Base-by-base conservation (phyloP, 2,888 invertebrate genomes). In the Palloptera scutellata region DNA sequence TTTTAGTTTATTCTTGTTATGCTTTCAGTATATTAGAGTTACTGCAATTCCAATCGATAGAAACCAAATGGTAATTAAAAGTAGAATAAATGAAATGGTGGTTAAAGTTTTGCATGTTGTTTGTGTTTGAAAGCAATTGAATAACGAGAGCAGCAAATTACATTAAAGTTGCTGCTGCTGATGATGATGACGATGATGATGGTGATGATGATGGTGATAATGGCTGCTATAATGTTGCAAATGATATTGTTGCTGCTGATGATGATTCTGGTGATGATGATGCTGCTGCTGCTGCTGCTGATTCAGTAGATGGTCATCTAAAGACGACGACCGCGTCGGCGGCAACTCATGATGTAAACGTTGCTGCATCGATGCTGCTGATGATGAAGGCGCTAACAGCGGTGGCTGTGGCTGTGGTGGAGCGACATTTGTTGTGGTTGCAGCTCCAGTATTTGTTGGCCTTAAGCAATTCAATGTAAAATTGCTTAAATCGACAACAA, bases 401-500 rank as follows among this genome's bases (percentile, higher is more conserved):
- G 61, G 15, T 59, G 48, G 12, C 8, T 15, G 48, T 48, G n/a
- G n/a, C n/a, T 40, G 60, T 11, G 51, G 8, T 45, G n/a, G 13
- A 15, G 12, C 30, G 15, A 58, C 17, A 12, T 45, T 52, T 11
- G 72, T 20, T 20, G 20, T 63, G 8, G 12, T 8, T 15, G 48
- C 15, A n/a, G 48, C 15, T 12, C 30, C 45, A 11, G 41, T 17
- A 20, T 11, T 43, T 19, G 30, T 55, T 4, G 60, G 41, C 9
- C 76, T 75, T 61, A 78, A 61, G 67, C 79, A 78, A 73, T 79
- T 80, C 15, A 79, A 75, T 53, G 78, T 75, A 62, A 80, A 78
- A 73, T 78, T 81, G 63, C 78, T 77, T 60, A 80, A 79, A 68
- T 81, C 80, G 40, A 81, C 79, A 64, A 80, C 79, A 67, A 80